A percentile compares a stretch with the other conserved stretches of the same genome.
Evolutionary conservation across 2,888 invertebrate genomes (phyloP).

Genomic region (Papilio gigon): DNA sequence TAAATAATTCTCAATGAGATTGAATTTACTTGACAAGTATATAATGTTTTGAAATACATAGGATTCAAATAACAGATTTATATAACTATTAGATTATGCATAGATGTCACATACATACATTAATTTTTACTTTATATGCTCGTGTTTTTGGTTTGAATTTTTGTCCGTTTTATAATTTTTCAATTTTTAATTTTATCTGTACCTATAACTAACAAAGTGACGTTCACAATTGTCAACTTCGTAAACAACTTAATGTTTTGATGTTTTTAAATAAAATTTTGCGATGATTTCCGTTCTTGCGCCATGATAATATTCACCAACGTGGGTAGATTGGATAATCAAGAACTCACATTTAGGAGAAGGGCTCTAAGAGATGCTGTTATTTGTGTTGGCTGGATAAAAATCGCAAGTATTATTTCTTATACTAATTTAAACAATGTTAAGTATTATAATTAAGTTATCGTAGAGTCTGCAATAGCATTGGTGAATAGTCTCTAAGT

Average conservation of each 20-base stretch:
- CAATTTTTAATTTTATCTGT: neutral
- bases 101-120: no score
- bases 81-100: no score
- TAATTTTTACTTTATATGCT: no score
- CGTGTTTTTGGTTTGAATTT: no score
- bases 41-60: no score
- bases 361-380: constrained; percentile 56
- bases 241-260: constrained; percentile 5
- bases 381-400: constrained; percentile 62
- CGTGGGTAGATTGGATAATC: constrained; percentile 46
- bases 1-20: constrained; percentile 32
- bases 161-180: neutral
- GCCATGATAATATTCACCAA: constrained; percentile 46
- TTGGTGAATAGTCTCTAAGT: no score
- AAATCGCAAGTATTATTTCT: constrained; percentile 55
- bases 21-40: neutral
- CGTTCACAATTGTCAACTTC: neutral
- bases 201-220: neutral
- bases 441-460: neutral
- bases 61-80: no score
- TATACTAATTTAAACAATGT: neutral
- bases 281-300: constrained; percentile 2
- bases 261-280: constrained; percentile 23
- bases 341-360: constrained; percentile 49
- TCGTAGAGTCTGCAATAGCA: neutral